These are phyloP conservation scores for Pungitius pungitius DNA, from an alignment of 2,113 vertebrate species.

Conservation along the genomic window DNA sequence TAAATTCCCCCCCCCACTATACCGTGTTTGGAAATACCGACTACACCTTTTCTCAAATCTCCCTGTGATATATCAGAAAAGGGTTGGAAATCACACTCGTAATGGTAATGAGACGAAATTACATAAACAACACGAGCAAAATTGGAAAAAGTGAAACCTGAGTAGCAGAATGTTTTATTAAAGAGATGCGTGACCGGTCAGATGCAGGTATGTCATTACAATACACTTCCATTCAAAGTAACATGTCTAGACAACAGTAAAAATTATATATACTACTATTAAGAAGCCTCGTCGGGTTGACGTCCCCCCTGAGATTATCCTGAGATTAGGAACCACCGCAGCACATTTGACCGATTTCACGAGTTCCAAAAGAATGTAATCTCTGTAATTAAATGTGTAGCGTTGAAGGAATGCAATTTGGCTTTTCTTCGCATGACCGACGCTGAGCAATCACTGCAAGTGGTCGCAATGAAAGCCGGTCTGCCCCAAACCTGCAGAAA, in stretches of 20 bases:
- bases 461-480: not conserved
- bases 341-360: not conserved
- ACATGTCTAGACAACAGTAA: not conserved
- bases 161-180: too few relatives aligned
- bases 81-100: not conserved
- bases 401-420: slow-evolving; percentile 1
- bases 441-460: not conserved
- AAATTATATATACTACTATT: not conserved
- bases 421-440: not conserved
- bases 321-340: not conserved
- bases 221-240: not conserved
- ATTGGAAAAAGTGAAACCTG: too few relatives aligned
- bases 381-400: not conserved
- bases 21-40: not conserved
- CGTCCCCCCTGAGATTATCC: not conserved
- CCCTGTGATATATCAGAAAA: not conserved
- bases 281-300: not conserved
- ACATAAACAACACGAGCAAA: not conserved
- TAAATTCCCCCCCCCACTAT: too few relatives aligned
- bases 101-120: not conserved
- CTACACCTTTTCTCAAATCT: not conserved
- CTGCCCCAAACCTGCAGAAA: not conserved
- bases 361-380: not conserved
- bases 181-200: not conserved
- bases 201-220: too few relatives aligned